Evolutionary conservation across 2,113 vertebrate species (phyloP).

Genomic region (Cebidichthys violaceus): DNA sequence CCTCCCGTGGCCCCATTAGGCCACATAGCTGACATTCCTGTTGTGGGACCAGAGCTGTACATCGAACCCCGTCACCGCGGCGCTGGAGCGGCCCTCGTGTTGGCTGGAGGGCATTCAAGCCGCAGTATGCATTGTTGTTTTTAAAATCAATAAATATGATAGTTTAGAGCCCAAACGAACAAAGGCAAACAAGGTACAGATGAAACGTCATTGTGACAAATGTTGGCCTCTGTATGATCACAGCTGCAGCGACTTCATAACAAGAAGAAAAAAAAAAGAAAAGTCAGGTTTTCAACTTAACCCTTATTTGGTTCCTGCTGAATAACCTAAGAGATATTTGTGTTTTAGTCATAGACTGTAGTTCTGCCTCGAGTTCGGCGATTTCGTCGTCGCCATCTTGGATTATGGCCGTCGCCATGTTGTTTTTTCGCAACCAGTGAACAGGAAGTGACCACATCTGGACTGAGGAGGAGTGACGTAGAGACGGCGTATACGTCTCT

Average conservation of each 20-base stretch:
- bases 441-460: background rate
- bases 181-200: too few relatives aligned
- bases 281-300: background rate
- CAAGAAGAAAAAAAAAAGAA: background rate
- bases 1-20: conserved; percentile 74
- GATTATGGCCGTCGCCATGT: too few relatives aligned
- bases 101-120: conserved; percentile 10
- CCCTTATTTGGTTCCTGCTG: background rate
- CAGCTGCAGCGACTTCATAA: background rate
- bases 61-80: conserved; percentile 54
- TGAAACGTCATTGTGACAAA: background rate
- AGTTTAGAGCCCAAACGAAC: too few relatives aligned
- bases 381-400: too few relatives aligned
- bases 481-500: too few relatives aligned
- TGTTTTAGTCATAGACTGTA: background rate
- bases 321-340: too few relatives aligned
- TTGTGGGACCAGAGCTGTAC: conserved; percentile 64
- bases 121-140: background rate
- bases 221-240: background rate
- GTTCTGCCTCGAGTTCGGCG: too few relatives aligned
- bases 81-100: conserved; percentile 12
- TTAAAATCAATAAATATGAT: background rate
- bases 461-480: background rate
- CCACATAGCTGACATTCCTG: conserved; percentile 79
- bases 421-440: too few relatives aligned